Evolutionary conservation across 2,888 invertebrate species (phyloP).

Genomic region (Dinocampus coccinellae): DNA sequence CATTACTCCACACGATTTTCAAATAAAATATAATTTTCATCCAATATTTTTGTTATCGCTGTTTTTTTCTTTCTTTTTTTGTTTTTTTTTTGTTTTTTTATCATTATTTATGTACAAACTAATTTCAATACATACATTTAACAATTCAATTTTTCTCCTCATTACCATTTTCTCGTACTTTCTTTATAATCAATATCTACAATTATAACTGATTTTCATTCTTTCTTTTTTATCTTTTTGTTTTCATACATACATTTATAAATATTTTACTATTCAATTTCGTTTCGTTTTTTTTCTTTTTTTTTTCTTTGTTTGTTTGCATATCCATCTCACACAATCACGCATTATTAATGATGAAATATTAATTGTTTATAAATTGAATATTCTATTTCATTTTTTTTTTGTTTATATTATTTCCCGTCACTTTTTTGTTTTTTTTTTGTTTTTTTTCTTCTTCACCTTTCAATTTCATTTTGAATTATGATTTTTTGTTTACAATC

Average conservation of each 20-base stretch:
- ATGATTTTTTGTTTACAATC: slow-evolving; percentile 11
- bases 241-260: not conserved
- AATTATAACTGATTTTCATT: slow-evolving; percentile 51
- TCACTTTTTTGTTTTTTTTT: not conserved
- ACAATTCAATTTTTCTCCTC: slow-evolving; percentile 2
- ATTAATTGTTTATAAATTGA: not conserved
- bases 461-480: not conserved
- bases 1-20: too few species aligned
- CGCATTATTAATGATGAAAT: slow-evolving; percentile 2
- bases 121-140: not conserved
- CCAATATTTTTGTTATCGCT: too few species aligned
- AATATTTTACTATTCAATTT: not conserved
- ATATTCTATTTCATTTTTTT: not conserved
- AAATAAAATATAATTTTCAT: too few species aligned
- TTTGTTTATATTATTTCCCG: not conserved
- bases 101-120: slow-evolving; percentile 16
- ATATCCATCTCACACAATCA: slow-evolving; percentile 17
- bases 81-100: slow-evolving; percentile 6
- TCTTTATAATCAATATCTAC: slow-evolving; percentile 11
- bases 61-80: slow-evolving; percentile 33
- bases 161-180: slow-evolving; percentile 6
- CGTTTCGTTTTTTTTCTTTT: too few species aligned
- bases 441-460: too few species aligned
- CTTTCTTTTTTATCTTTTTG: slow-evolving; percentile 15
- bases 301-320: too few species aligned